phyloP scores from a whole-genome alignment of 2,888 invertebrate genomes.

The Conomelus anceps region DNA sequence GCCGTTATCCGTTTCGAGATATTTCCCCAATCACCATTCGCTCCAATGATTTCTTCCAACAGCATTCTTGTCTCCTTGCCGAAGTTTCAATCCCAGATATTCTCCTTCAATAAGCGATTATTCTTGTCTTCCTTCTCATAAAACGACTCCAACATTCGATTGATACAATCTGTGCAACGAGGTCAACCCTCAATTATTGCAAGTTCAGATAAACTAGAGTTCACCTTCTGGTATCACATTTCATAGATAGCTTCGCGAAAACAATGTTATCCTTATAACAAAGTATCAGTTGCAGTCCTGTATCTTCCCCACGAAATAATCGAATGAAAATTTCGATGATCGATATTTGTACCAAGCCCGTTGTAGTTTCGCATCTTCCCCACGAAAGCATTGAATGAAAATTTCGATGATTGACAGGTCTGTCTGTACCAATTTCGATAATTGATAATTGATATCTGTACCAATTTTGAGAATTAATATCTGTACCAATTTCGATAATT shows the following conservation, averaged over 20 bases:
- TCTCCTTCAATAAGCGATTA: neutral
- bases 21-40: neutral
- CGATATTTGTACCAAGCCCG: too few relatives aligned
- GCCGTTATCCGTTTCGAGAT: neutral
- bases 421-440: too few relatives aligned
- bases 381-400: too few relatives aligned
- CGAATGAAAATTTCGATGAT: too few relatives aligned
- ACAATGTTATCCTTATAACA: neutral
- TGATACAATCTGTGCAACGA: neutral
- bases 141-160: neutral
- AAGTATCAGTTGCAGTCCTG: too few relatives aligned
- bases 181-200: neutral
- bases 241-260: neutral
- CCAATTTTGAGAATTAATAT: too few relatives aligned
- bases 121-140: neutral
- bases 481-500: too few relatives aligned
- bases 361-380: too few relatives aligned
- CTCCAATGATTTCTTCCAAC: neutral
- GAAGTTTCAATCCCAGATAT: neutral
- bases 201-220: neutral
- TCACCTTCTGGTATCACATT: neutral
- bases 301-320: too few relatives aligned
- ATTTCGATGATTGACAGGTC: too few relatives aligned
- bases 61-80: neutral
- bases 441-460: too few relatives aligned